Evolutionary conservation across 2,888 invertebrate species (phyloP), one percentile per base, ranked within the genome.

Genomic region (Synanthedon vespiformis): DNA sequence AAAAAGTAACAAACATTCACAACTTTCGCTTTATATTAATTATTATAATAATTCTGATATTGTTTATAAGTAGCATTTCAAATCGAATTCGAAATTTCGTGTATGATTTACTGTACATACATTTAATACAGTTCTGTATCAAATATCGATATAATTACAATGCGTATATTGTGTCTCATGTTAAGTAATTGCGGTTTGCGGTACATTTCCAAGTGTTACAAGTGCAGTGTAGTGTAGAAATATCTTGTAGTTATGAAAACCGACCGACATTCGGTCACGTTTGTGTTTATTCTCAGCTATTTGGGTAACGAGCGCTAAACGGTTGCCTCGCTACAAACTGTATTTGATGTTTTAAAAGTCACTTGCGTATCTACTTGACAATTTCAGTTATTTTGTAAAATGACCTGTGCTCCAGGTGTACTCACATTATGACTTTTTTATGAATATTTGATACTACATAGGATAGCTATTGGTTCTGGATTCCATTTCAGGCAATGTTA

Each of bases 191-290:
- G 77, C 63, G 70, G 78, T 74, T 67, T 58, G 55, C 55, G 14
- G 44, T 44, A 44, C 44, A 55, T 55, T 54, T 53, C 50, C 66
- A 13, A 44, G 44, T 13, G 14, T 14, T 22, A 67, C 63, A 65
- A 66, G 68, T 68, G 71, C 71, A 68, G 70, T 67, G 67, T 61
- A 62, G 68, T 73, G 74, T 77, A 72, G 74, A 80, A 80, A 80
- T 79, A 80, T 70, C 72, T 63, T 64, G 22, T 62, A 80, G 80
- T 81, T 81, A 70, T 78, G 80, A 80, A 82, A 82, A 61, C 57
- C 58, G 66, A 70, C 66, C 67, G 62, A 57, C 60, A 56, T 57
- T 62, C 65, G 69, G 77, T 76, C 79, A 82, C 80, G 81, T 80
- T 70, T 73, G 59, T 58, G 61, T 62, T 63, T 62, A 60, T 64